Evolutionary conservation across 2,113 vertebrate species (phyloP), one percentile per base, ranked within the genome.

Genomic region (Heterochromis multidens): DNA sequence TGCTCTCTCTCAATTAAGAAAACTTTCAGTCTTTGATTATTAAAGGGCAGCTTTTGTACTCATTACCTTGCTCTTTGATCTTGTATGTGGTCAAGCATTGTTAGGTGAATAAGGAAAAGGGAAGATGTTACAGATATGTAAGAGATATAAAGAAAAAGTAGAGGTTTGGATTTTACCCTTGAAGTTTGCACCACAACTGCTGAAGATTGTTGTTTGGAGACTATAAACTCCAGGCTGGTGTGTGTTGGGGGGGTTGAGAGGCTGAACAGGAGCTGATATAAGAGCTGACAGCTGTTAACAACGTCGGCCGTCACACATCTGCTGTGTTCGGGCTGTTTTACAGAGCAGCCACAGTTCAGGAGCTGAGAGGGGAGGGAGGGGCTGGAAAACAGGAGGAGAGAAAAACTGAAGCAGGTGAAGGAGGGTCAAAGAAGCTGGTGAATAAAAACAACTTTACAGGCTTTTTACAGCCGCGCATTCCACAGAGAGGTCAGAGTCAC

Each of bases 261-360:
- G 40, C 43, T 12, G 37, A 84, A 82, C 83, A 87, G 70, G 88
- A 87, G 89, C 82, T 89, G 88, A 90, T 76, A 92, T 82, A 87
- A 58, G 87, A 89, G 90, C 86, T 54, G 89, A 95, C 95, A 94
- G 95, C 94, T 95, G 94, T 90, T 91, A 83, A 77, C 83, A 63
- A 91, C 85, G 86, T 86, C 83, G 78, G 61, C 81, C 70, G 88
- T 88, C 94, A 88, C 95, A 96, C 95, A 96, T 96, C 95, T 96
- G 96, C 93, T 96, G 92, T 27, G 80, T 88, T 87, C 54, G 85
- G 91, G 74, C 72, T 70, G 60, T 81, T 87, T 93, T 83, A 92
- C 88, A 87, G 81, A 87, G 82, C 5, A 17, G 62, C 88, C 80
- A 85, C 61, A 87, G 87, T 88, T 91, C 76, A 84, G 70, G 57